phyloP scores from a whole-genome alignment of 2,888 invertebrate species.

The Fissipunctia ypsillon region DNA sequence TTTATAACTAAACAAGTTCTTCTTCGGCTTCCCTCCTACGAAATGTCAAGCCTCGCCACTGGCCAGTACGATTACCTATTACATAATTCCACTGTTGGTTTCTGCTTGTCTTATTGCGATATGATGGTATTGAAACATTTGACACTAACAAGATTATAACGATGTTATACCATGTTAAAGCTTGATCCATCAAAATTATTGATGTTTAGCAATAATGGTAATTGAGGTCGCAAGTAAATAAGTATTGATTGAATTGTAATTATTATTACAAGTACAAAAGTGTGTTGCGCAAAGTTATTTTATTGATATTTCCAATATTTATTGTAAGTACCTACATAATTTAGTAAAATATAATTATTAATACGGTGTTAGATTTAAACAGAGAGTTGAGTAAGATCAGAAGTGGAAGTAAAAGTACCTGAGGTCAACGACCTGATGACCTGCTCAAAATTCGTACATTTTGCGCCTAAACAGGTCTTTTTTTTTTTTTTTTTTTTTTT shows the following conservation, averaged over 20 bases:
- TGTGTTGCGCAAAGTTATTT: conserved; percentile 26
- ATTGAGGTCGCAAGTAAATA: conserved; percentile 23
- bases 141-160: conserved; percentile 48
- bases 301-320: conserved; percentile 20
- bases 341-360: not conserved
- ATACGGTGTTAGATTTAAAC: not conserved
- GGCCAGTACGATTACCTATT: no score
- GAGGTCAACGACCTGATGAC: conserved; percentile 12
- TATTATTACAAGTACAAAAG: not conserved
- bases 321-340: not conserved
- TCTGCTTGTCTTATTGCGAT: conserved; percentile 39
- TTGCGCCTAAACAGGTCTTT: conserved; percentile 26
- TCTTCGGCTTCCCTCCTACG: no score
- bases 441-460: conserved; percentile 27
- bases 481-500: no score
- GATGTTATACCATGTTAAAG: conserved; percentile 19
- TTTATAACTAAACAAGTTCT: no score
- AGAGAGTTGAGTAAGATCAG: conserved; percentile 19
- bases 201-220: conserved; percentile 24
- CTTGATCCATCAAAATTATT: conserved; percentile 17
- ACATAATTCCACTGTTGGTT: conserved; percentile 15
- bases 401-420: conserved; percentile 38
- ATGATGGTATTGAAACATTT: conserved; percentile 34
- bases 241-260: conserved; percentile 6
- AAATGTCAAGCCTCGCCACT: no score